Conservation (phyloP, 2,888 invertebrate species). For the Drosophila paranaensis region DNA sequence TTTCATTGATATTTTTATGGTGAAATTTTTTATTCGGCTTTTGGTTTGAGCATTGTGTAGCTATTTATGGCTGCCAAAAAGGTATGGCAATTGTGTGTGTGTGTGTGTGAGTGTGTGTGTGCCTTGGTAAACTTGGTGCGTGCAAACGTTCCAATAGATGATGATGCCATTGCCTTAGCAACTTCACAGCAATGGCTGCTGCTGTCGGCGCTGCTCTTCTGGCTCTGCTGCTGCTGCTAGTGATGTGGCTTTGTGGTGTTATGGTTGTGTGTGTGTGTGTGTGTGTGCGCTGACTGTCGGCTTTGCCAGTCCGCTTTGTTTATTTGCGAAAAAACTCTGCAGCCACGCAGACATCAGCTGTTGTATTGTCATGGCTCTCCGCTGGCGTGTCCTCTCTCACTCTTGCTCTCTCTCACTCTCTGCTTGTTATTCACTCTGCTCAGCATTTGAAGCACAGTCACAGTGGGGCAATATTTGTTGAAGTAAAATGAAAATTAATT, state of each 20-base stretch:
- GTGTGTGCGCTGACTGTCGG: conserved; percentile 28
- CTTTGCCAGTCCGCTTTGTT: conserved; percentile 66
- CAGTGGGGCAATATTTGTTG: neutral
- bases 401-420: conserved; percentile 14
- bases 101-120: conserved; percentile 11
- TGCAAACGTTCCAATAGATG: conserved; percentile 51
- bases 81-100: conserved; percentile 19
- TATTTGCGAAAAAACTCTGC: conserved; percentile 69
- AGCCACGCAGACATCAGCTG: conserved; percentile 58
- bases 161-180: conserved; percentile 77
- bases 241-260: conserved; percentile 40
- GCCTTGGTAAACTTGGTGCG: conserved; percentile 48
- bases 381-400: conserved; percentile 18
- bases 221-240: conserved; percentile 16
- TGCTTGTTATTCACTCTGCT: conserved; percentile 5
- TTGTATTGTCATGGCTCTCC: conserved; percentile 47
- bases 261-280: conserved; percentile 12
- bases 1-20: conserved; percentile 77
- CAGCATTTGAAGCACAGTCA: conserved; percentile 1
- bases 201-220: conserved; percentile 33
- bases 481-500: neutral
- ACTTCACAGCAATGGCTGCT: conserved; percentile 54
- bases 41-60: conserved; percentile 42
- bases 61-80: conserved; percentile 64
- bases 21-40: conserved; percentile 53